A percentile compares a stretch with the other conserved stretches of the same genome.
These are phyloP conservation scores for Trichacis sp. DNA, from an alignment of 2,888 invertebrate genomes.

Conservation along the genomic window DNA sequence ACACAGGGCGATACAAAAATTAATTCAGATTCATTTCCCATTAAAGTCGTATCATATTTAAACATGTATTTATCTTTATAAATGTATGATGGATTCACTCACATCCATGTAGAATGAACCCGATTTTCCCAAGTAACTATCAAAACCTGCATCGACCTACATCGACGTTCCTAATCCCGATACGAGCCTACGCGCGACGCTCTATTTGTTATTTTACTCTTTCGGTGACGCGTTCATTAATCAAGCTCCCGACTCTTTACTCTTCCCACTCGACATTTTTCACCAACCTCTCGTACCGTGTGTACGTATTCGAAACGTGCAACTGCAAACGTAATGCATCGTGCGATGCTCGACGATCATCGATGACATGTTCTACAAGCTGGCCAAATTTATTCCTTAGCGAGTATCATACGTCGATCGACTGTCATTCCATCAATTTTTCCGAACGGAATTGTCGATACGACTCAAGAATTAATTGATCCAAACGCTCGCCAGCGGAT, in stretches of 20 bases:
- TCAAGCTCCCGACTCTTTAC: slow-evolving; percentile 54
- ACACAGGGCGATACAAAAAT: too few species aligned
- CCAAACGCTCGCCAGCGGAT: not conserved
- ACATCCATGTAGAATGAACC: too few species aligned
- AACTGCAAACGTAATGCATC: slow-evolving; percentile 19
- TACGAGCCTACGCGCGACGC: slow-evolving; percentile 38
- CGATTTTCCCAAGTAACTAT: not conserved
- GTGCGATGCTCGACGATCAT: slow-evolving; percentile 14
- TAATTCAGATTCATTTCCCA: too few species aligned
- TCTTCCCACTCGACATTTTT: slow-evolving; percentile 57
- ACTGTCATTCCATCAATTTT: not conserved
- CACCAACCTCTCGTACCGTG: too few species aligned
- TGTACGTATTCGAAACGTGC: slow-evolving; percentile 19
- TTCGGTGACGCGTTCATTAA: slow-evolving; percentile 61
- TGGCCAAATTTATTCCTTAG: slow-evolving; percentile 12
- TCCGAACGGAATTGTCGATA: not conserved
- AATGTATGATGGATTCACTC: too few species aligned
- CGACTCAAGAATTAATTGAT: not conserved
- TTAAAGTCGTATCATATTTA: too few species aligned
- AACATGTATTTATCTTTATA: too few species aligned
- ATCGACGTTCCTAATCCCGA: slow-evolving; percentile 26
- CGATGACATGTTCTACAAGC: slow-evolving; percentile 20
- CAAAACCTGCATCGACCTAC: not conserved
- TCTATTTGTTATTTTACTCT: slow-evolving; percentile 65
- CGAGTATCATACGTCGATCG: not conserved